Evolutionary conservation across 2,797 vertebrate genomes (phyloP), one percentile per base, ranked within the genome.

Genomic region (Antennarius maculatus): DNA sequence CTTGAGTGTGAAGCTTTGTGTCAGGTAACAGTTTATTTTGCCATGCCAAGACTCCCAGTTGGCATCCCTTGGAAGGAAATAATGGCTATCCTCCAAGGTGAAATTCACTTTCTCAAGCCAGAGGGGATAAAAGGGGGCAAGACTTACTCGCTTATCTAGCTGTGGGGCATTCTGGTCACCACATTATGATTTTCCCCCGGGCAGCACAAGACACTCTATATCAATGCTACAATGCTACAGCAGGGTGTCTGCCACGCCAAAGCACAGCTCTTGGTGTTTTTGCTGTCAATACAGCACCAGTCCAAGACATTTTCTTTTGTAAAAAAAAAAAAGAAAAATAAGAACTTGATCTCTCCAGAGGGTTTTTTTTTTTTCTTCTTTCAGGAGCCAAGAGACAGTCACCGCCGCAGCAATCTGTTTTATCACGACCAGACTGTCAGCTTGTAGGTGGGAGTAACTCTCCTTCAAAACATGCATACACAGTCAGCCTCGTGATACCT

Each of bases 341-440:
- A 45, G 16, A 5, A 39, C 5, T 16, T 47, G 5, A 43, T 66
- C 69, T 11, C 52, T 60, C 47, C 53, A 15, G 54, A 68, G 71
- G 45, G 43, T 13, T 66, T 73, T 10, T 13, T 66, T 75, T 12
- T 57, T 61, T 37, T 34, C 8, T 34, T 34, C 41, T 79, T 51
- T 59, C 15, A 48, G 29, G 41, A 70, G n/a, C 8, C 12, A 3
- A 11, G 66, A 18, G 42, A 74, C 47, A 64, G 43, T 2, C 48
- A 41, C 43, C 41, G 60, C 43, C 55, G 16, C 53, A 78, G 67
- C 57, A 48, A 62, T 16, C 37, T 59, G 39, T 66, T 69, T 54
- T 39, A 34, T 63, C 52, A 69, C 53, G 58, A 80, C 51, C 29
- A 48, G 17, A 60, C 57, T 66, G 66, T 71, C 57, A 74, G 65